Conservation (phyloP, 2,113 vertebrate genomes). For the Dasyprocta punctata region DNA sequence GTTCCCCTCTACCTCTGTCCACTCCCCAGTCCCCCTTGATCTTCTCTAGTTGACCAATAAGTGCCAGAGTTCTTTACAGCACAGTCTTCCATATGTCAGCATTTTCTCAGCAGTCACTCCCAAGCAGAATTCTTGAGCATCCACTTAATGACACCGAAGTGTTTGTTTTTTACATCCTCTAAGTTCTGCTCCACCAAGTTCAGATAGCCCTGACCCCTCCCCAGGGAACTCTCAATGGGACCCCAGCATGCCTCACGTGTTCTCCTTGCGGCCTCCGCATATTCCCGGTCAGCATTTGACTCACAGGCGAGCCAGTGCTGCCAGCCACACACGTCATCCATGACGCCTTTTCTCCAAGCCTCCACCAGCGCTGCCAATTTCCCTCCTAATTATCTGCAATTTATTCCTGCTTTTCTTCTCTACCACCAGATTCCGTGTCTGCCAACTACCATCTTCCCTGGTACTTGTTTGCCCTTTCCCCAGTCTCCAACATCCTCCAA, state of each 20-base stretch:
- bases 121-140: not conserved
- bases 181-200: not conserved
- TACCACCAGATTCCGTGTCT: not conserved
- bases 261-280: accelerated
- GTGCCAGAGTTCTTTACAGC: not conserved
- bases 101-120: not conserved
- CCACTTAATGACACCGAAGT: not conserved
- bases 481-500: accelerated
- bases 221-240: accelerated
- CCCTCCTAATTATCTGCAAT: not conserved
- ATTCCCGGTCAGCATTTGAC: not conserved
- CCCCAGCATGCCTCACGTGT: accelerated
- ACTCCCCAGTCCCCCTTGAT: no score
- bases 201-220: not conserved
- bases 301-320: no score
- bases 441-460: accelerated
- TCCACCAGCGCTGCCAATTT: no score
- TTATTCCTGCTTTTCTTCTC: not conserved
- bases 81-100: not conserved
- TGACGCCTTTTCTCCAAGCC: not conserved
- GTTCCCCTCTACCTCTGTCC: accelerated
- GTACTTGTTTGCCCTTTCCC: accelerated
- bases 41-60: not conserved
- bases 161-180: no score
- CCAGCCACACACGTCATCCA: not conserved